Conservation (phyloP, 2,888 invertebrate species). For the Dimorphilus gyrociliatus region DNA sequence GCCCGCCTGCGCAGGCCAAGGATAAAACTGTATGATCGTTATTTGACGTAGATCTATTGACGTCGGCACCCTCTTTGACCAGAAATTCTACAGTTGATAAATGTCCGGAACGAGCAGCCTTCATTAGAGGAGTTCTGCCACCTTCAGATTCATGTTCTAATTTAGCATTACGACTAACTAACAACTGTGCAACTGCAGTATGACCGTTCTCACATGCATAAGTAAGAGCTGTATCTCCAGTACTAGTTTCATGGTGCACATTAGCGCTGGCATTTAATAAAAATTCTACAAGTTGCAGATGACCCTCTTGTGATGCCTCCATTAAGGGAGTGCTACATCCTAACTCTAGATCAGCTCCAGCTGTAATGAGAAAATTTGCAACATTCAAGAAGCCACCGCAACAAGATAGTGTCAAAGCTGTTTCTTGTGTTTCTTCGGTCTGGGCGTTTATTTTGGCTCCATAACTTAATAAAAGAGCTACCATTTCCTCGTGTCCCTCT, state of each 20-base stretch:
- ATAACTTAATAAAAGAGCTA: slow-evolving; percentile 73
- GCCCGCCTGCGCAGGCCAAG: slow-evolving; percentile 88
- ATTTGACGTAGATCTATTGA: slow-evolving; percentile 61
- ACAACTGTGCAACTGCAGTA: slow-evolving; percentile 82
- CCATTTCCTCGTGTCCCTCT: slow-evolving; percentile 97
- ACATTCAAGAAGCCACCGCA: slow-evolving; percentile 81
- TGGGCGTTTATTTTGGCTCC: slow-evolving; percentile 93
- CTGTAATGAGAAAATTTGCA: slow-evolving; percentile 81
- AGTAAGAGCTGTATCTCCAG: slow-evolving; percentile 84
- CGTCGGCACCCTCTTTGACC: slow-evolving; percentile 66
- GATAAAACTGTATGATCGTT: slow-evolving; percentile 95
- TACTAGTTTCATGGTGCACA: slow-evolving; percentile 82
- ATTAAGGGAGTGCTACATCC: slow-evolving; percentile 83
- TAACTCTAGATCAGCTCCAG: slow-evolving; percentile 81
- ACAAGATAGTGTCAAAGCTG: slow-evolving; percentile 88
- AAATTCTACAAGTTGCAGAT: slow-evolving; percentile 62
- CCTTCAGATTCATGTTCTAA: slow-evolving; percentile 92
- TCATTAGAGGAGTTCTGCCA: slow-evolving; percentile 93
- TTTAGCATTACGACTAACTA: slow-evolving; percentile 74
- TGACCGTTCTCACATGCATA: slow-evolving; percentile 98
- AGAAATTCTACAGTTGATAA: slow-evolving; percentile 88
- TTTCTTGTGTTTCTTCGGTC: slow-evolving; percentile 93
- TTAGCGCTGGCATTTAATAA: slow-evolving; percentile 49
- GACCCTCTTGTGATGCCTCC: slow-evolving; percentile 97
- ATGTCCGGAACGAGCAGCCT: slow-evolving; percentile 90